phyloP scores from a whole-genome alignment of 2,888 invertebrate species.

The Calameuta idolon region DNA sequence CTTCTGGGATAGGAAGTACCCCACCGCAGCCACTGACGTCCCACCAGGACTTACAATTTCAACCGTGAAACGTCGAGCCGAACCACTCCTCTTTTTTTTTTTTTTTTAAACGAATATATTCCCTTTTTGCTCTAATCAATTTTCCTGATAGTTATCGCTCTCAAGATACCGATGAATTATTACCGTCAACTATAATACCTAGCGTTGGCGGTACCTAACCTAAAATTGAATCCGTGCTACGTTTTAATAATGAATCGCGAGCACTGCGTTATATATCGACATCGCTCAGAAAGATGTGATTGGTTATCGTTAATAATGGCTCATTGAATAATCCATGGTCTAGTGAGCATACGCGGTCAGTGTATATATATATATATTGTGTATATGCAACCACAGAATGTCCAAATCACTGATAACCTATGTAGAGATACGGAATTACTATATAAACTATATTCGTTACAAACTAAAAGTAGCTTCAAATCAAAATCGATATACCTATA shows the following conservation, averaged over 20 bases:
- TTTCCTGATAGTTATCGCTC: not conserved
- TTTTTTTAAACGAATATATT: not conserved
- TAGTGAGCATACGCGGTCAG: not conserved
- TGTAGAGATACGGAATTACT: too few relatives aligned
- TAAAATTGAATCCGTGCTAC: not conserved
- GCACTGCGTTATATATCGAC: not conserved
- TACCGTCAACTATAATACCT: not conserved
- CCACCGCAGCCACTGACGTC: not conserved
- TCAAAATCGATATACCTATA: not conserved
- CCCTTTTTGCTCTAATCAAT: not conserved
- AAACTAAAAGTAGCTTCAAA: not conserved
- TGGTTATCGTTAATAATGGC: not conserved
- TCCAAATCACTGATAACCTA: not conserved
- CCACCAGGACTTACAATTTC: not conserved
- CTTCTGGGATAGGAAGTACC: not conserved
- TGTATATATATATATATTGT: not conserved
- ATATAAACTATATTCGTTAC: not conserved
- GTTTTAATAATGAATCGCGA: not conserved
- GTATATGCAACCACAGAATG: not conserved
- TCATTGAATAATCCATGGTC: not conserved
- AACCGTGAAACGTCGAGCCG: conserved; percentile 1
- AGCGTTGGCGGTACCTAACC: not conserved
- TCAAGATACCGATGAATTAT: not conserved
- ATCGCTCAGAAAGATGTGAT: not conserved
- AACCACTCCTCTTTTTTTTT: not conserved